Conservation (phyloP, 2,113 vertebrate species). For the Rynchops niger region DNA sequence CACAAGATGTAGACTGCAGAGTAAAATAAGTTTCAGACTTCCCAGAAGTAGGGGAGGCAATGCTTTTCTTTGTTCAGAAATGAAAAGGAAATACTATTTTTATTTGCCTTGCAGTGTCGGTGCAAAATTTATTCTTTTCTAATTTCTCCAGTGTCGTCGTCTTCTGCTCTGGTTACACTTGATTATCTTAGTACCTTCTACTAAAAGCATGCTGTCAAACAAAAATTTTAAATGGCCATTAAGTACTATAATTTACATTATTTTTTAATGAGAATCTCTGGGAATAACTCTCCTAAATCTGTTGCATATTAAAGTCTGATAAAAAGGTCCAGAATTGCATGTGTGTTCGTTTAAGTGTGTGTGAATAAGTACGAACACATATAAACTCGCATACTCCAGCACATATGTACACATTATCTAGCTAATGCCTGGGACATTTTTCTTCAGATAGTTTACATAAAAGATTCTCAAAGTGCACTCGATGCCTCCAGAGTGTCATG, state of each 20-base stretch:
- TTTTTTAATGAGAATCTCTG: neutral
- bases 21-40: neutral
- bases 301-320: neutral
- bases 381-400: neutral
- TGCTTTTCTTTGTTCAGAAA: neutral
- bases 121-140: neutral
- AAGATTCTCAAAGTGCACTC: neutral
- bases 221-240: neutral
- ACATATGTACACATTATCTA: neutral
- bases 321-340: neutral
- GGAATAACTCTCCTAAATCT: neutral
- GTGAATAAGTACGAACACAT: fast-evolving
- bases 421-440: neutral
- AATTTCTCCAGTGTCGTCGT: neutral
- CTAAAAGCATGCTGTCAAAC: neutral
- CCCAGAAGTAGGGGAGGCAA: neutral
- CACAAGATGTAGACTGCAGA: neutral
- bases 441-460: neutral
- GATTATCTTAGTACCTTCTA: neutral
- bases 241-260: neutral
- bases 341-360: neutral
- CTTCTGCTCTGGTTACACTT: neutral
- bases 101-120: neutral
- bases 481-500: neutral
- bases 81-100: neutral